These are phyloP conservation scores for Eristalis tenax DNA, from an alignment of 2,888 invertebrate species.

Conservation along the genomic window DNA sequence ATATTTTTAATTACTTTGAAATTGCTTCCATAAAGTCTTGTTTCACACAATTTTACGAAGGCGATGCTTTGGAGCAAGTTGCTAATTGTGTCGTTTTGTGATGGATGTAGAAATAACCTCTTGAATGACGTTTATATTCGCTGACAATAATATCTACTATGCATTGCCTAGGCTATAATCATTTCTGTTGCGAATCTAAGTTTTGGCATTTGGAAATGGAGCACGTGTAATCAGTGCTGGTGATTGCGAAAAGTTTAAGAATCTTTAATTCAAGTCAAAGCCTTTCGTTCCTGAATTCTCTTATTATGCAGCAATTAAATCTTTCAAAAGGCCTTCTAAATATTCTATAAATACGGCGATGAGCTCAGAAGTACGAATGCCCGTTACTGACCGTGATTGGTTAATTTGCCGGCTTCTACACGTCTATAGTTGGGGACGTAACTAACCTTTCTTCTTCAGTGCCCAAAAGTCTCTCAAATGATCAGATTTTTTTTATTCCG, in stretches of 20 bases:
- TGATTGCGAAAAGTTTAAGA: too few species aligned
- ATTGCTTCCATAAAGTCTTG: not conserved
- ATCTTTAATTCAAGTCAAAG: too few species aligned
- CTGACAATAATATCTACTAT: not conserved
- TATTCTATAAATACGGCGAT: conserved; percentile 20
- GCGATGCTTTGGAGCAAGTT: not conserved
- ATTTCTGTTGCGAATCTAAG: not conserved
- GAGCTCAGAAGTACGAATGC: conserved; percentile 5
- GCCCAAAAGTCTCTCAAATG: not conserved
- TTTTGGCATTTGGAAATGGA: too few species aligned
- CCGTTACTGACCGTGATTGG: not conserved
- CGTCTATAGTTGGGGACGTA: not conserved
- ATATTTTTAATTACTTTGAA: not conserved
- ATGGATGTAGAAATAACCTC: not conserved
- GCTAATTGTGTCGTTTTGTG: not conserved
- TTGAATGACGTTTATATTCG: not conserved
- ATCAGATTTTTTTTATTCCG: conserved; percentile 13
- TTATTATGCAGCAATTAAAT: too few species aligned
- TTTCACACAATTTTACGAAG: not conserved
- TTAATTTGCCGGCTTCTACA: not conserved
- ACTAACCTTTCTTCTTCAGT: not conserved
- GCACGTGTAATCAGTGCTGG: too few species aligned
- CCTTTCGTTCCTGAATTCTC: too few species aligned
- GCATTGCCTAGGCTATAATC: not conserved
- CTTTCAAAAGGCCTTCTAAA: not conserved